These are phyloP conservation scores for Zaprionus obscuricornis DNA, from an alignment of 2,888 invertebrate genomes.

Conservation along the genomic window DNA sequence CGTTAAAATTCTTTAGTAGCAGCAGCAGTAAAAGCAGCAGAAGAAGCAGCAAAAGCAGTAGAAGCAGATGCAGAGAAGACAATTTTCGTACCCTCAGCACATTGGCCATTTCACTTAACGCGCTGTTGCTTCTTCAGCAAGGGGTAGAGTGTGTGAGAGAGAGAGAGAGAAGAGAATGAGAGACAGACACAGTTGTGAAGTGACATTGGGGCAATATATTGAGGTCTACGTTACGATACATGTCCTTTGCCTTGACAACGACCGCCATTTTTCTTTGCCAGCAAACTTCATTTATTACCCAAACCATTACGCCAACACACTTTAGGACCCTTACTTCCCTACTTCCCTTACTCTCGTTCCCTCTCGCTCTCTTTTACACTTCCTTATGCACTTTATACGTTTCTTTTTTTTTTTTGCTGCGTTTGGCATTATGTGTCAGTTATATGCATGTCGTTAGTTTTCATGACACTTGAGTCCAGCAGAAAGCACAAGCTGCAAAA, in stretches of 20 bases:
- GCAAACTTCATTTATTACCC: slow-evolving; percentile 73
- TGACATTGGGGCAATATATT: too few species aligned
- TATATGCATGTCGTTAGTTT: slow-evolving; percentile 76
- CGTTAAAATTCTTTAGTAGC: too few species aligned
- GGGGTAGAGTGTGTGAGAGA: slow-evolving; percentile 16
- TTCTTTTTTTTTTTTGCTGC: too few species aligned
- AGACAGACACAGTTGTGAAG: neutral
- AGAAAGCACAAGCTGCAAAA: neutral
- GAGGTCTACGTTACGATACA: slow-evolving; percentile 18
- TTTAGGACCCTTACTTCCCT: neutral
- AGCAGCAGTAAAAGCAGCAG: too few species aligned
- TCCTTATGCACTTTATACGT: neutral
- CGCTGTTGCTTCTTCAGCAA: slow-evolving; percentile 26
- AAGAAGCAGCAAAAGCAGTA: too few species aligned
- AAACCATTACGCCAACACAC: slow-evolving; percentile 2
- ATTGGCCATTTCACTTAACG: slow-evolving; percentile 67
- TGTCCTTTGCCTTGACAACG: slow-evolving; percentile 38
- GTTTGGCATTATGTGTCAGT: slow-evolving; percentile 60
- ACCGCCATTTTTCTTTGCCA: slow-evolving; percentile 66
- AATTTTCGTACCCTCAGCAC: too few species aligned
- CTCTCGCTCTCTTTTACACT: neutral
- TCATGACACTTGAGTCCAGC: slow-evolving; percentile 60
- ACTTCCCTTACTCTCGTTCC: neutral
- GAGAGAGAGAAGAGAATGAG: neutral
- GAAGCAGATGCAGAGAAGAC: too few species aligned